Conservation (phyloP, 1,140 invertebrate genomes). For the Brachionus rubens region DNA sequence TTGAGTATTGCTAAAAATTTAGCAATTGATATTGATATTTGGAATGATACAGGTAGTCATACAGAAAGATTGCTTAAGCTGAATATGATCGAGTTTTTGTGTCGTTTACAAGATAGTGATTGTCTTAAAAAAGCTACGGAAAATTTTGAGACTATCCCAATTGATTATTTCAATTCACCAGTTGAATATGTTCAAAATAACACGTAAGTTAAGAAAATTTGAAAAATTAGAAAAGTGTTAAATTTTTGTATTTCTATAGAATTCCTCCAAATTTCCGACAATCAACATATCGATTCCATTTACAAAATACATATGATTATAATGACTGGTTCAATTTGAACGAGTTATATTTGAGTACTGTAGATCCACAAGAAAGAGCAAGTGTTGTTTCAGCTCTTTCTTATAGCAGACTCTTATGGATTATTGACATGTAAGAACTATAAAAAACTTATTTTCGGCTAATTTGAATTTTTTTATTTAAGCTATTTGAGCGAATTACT, state of each 20-base stretch:
- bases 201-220: neutral
- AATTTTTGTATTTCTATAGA: neutral
- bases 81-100: constrained; percentile 19
- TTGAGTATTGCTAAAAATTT: constrained; percentile 1
- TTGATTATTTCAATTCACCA: constrained; percentile 31
- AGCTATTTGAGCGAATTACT: constrained; percentile 4
- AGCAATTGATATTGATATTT: constrained; percentile 22
- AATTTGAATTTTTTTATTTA: neutral
- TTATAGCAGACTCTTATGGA: constrained; percentile 21
- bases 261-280: constrained; percentile 8
- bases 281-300: constrained; percentile 26
- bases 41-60: neutral
- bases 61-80: neutral
- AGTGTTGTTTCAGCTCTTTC: neutral
- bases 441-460: too few relatives aligned
- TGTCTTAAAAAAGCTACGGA: neutral
- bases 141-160: neutral
- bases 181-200: neutral
- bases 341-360: constrained; percentile 11
- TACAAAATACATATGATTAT: constrained; percentile 30
- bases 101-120: constrained; percentile 15
- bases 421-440: constrained; percentile 22
- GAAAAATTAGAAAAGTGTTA: too few relatives aligned
- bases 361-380: constrained; percentile 21
- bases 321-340: constrained; percentile 32